Percentiles rank a stretch among this genome's conserved stretches.
These are phyloP conservation scores for Glossophaga mutica DNA, from an alignment of 2,797 vertebrate genomes.

Conservation along the genomic window DNA sequence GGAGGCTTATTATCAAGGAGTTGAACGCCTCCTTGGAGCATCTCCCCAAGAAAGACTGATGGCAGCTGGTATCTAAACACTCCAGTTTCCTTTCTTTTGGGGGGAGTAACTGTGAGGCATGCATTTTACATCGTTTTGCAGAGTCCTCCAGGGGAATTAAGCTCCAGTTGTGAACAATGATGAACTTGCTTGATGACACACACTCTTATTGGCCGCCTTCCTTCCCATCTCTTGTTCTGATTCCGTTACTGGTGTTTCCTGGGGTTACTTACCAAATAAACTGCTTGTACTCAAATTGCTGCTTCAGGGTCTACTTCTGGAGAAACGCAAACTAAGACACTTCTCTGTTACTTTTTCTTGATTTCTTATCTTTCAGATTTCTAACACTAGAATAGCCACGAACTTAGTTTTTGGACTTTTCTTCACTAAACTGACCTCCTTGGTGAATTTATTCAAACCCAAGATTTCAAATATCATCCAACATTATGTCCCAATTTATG, in stretches of 20 bases:
- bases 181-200: neutral
- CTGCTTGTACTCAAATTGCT: neutral
- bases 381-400: neutral
- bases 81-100: neutral
- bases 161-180: neutral
- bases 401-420: neutral
- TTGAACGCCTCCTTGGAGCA: neutral
- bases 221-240: neutral
- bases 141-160: neutral
- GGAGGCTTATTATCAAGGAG: neutral
- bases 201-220: neutral
- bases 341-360: neutral
- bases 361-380: neutral
- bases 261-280: neutral
- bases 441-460: neutral
- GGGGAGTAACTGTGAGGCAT: neutral
- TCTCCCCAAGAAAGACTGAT: neutral
- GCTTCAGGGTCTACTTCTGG: neutral
- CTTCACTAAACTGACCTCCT: neutral
- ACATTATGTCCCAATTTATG: neutral
- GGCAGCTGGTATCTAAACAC: neutral
- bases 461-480: conserved; percentile 7
- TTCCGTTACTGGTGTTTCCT: neutral
- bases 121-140: neutral
- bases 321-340: neutral